A percentile compares a stretch with the other conserved stretches of the same genome.
Evolutionary conservation across 2,888 invertebrate species (phyloP).

Genomic region (Rugalucina vietnamica): DNA sequence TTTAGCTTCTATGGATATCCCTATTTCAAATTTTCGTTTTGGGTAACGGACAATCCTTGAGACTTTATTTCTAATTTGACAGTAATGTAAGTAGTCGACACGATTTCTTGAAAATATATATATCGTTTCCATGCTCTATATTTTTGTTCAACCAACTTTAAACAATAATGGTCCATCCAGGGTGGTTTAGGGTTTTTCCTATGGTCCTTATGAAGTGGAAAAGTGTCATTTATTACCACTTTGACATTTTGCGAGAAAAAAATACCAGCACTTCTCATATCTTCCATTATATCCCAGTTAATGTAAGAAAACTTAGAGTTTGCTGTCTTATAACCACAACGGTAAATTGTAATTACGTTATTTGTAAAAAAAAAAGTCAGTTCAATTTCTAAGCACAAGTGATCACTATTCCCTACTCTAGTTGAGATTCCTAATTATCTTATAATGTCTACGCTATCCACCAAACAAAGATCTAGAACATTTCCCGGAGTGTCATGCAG

Average conservation of each 20-base stretch:
- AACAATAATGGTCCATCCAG: not conserved
- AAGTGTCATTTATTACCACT: not conserved
- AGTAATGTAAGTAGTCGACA: too few relatives aligned
- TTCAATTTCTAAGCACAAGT: not conserved
- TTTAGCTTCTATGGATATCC: too few relatives aligned
- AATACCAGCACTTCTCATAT: not conserved
- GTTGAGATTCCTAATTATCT: not conserved
- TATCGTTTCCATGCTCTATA: too few relatives aligned
- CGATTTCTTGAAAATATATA: too few relatives aligned
- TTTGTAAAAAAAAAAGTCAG: not conserved
- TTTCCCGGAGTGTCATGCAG: not conserved
- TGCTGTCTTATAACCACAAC: not conserved
- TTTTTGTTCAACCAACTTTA: too few relatives aligned
- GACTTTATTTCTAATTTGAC: too few relatives aligned
- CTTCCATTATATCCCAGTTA: not conserved
- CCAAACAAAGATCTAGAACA: not conserved
- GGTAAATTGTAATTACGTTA: not conserved
- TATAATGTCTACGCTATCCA: not conserved
- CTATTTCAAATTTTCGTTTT: too few relatives aligned
- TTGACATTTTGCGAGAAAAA: not conserved
- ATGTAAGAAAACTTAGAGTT: not conserved
- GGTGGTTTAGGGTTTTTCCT: not conserved
- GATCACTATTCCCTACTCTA: not conserved
- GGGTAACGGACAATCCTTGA: too few relatives aligned
- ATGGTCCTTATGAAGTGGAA: not conserved